A percentile compares a stretch with the other conserved stretches of the same genome.
Evolutionary conservation across 2,113 vertebrate species (phyloP).

Genomic region (Platanista minor): DNA sequence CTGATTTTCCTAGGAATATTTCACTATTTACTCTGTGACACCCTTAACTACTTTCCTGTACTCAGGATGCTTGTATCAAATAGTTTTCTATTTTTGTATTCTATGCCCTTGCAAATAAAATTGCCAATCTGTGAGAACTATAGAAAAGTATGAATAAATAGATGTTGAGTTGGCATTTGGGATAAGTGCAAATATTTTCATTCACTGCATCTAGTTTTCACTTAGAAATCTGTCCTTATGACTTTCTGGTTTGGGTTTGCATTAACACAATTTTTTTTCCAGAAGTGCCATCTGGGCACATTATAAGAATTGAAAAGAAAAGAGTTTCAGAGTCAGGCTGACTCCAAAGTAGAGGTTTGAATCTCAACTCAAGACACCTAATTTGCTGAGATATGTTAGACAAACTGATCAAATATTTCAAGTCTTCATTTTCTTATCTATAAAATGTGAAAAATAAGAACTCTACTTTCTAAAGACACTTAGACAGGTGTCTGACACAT

Average conservation of each 20-base stretch:
- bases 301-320: neutral
- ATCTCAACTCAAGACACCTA: neutral
- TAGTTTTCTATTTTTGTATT: neutral
- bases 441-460: neutral
- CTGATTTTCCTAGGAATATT: neutral
- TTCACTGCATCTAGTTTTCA: neutral
- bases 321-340: neutral
- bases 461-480: neutral
- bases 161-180: neutral
- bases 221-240: neutral
- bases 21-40: neutral
- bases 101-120: neutral
- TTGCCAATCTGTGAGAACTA: neutral
- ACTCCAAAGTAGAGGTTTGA: neutral
- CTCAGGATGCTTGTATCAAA: neutral
- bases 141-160: neutral
- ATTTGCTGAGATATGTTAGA: neutral
- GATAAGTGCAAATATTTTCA: neutral
- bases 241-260: neutral
- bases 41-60: neutral
- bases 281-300: neutral
- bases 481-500: neutral
- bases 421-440: neutral
- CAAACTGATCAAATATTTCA: constrained; percentile 1
- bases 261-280: neutral